A percentile compares a stretch with the other conserved stretches of the same genome.
Conservation (phyloP, 2,113 vertebrate genomes). For the Rhynchomys soricoides region DNA sequence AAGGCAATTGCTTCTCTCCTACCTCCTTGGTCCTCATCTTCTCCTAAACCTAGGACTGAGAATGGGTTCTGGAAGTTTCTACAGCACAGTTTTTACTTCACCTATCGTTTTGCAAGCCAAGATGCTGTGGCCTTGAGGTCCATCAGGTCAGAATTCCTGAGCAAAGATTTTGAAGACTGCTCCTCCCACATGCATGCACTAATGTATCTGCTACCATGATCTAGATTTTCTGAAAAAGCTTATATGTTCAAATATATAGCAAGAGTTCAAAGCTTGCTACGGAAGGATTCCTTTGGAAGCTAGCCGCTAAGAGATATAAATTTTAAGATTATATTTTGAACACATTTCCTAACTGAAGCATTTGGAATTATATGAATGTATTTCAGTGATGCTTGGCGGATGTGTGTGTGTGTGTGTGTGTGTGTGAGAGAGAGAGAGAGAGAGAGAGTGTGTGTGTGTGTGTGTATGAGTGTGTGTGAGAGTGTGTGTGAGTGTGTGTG, state of each 20-base stretch:
- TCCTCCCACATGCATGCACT: background rate
- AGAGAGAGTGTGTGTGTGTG: background rate
- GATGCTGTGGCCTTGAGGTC: background rate
- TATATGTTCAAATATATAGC: background rate
- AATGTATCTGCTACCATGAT: background rate
- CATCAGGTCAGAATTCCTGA: background rate
- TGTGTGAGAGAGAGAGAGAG: no score
- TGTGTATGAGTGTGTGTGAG: no score
- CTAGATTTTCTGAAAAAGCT: background rate
- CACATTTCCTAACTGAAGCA: background rate
- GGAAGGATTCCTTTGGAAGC: background rate
- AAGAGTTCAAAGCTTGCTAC: constrained; percentile 17
- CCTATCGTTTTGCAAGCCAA: background rate
- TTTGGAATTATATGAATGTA: constrained; percentile 24
- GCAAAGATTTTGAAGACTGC: constrained; percentile 24
- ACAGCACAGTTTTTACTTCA: background rate
- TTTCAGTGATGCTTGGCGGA: background rate
- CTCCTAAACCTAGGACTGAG: background rate
- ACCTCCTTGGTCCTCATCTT: background rate
- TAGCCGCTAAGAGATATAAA: constrained; percentile 18
- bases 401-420: background rate
- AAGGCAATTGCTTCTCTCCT: background rate
- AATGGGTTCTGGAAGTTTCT: background rate
- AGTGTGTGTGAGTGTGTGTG: background rate
- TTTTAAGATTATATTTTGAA: constrained; percentile 49